Conservation (phyloP, 2,797 vertebrate genomes). For the Remorina albescens region DNA sequence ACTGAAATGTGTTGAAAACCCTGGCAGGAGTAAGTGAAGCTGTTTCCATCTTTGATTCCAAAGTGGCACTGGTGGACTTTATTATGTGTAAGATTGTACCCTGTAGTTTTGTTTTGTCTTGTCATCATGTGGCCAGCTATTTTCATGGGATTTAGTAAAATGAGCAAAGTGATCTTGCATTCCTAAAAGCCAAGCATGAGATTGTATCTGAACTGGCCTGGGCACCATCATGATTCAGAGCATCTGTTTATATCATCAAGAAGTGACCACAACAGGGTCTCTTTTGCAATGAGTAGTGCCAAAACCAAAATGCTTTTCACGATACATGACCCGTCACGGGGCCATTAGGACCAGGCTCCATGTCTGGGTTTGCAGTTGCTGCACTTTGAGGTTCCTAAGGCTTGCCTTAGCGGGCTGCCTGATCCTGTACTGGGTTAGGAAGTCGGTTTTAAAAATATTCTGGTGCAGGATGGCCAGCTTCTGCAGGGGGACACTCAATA, state of each 20-base stretch:
- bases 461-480: constrained; percentile 42
- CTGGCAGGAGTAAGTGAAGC: not conserved
- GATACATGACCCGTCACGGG: constrained; percentile 61
- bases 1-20: not conserved
- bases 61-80: not conserved
- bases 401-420: constrained; percentile 68
- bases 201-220: constrained; percentile 49
- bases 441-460: constrained; percentile 75
- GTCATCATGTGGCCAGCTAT: constrained; percentile 15
- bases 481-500: constrained; percentile 46
- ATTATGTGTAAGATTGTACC: not conserved
- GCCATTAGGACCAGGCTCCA: constrained; percentile 64
- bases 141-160: constrained; percentile 40
- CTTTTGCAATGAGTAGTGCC: constrained; percentile 58
- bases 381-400: constrained; percentile 77
- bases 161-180: constrained; percentile 36
- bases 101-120: constrained; percentile 8
- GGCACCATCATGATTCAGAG: constrained; percentile 66
- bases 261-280: constrained; percentile 66
- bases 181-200: constrained; percentile 44
- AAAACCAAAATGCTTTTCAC: constrained; percentile 75
- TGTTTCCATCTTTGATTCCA: not conserved
- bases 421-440: constrained; percentile 66
- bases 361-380: constrained; percentile 70
- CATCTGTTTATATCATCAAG: constrained; percentile 80